phyloP scores from a whole-genome alignment of 2,797 vertebrate species.

The Pelodytes ibericus region DNA sequence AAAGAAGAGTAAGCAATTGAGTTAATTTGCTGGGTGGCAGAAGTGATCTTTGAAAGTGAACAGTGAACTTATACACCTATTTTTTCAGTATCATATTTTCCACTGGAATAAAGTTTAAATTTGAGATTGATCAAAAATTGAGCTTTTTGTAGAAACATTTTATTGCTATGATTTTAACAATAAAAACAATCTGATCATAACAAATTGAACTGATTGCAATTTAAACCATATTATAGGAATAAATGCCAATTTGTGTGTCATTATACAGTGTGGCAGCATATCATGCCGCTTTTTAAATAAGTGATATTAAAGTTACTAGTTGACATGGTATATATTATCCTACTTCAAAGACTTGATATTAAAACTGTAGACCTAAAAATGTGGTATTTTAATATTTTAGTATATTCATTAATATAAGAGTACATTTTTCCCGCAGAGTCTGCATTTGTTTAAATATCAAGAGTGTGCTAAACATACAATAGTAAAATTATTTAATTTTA shows the following conservation, averaged over 20 bases:
- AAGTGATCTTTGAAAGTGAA: too few relatives aligned
- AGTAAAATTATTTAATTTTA: neutral
- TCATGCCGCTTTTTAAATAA: neutral
- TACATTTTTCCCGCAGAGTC: neutral
- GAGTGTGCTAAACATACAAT: neutral
- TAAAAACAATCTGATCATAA: too few relatives aligned
- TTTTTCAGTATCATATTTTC: too few relatives aligned
- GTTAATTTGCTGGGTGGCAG: neutral
- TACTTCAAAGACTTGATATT: neutral
- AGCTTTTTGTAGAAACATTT: too few relatives aligned
- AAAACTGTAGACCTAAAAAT: neutral
- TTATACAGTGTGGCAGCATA: neutral
- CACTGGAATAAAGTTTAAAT: too few relatives aligned
- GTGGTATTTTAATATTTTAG: neutral
- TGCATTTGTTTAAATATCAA: neutral
- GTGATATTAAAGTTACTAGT: neutral
- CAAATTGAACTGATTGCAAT: too few relatives aligned
- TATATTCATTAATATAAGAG: neutral
- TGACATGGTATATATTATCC: neutral
- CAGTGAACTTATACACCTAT: too few relatives aligned
- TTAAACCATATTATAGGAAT: too few relatives aligned
- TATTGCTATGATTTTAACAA: too few relatives aligned
- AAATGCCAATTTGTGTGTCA: neutral
- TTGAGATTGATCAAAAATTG: too few relatives aligned
- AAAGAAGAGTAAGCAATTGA: neutral